These are phyloP conservation scores for Calephelis nemesis DNA, from an alignment of 1,140 invertebrate genomes.

Conservation along the genomic window DNA sequence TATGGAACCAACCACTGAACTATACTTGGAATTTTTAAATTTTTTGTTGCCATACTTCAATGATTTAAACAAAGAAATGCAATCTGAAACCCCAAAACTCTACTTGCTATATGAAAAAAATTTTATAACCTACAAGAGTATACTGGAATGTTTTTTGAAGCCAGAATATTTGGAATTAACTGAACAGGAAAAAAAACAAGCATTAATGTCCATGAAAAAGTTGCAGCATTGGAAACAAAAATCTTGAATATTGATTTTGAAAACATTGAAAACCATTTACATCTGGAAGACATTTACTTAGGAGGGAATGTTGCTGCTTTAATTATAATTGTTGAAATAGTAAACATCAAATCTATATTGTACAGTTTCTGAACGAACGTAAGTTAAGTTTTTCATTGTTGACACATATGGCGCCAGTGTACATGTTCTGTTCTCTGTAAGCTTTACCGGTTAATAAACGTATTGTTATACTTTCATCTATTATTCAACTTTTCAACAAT, in stretches of 20 bases:
- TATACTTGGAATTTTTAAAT: slow-evolving; percentile 47
- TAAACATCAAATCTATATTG: too few species aligned
- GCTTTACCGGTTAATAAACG: too few species aligned
- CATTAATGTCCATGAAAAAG: slow-evolving; percentile 18
- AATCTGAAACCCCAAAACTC: slow-evolving; percentile 45
- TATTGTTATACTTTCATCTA: too few species aligned
- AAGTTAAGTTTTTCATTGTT: too few species aligned
- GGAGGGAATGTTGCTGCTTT: slow-evolving; percentile 29
- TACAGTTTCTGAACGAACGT: too few species aligned
- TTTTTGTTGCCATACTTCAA: slow-evolving; percentile 44
- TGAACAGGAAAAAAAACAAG: slow-evolving; percentile 37
- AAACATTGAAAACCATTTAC: slow-evolving; percentile 28
- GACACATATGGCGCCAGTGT: too few species aligned
- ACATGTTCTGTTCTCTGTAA: too few species aligned
- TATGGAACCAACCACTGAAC: slow-evolving; percentile 40
- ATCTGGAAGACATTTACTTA: slow-evolving; percentile 27
- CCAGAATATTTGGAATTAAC: slow-evolving; percentile 34
- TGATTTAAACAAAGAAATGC: slow-evolving; percentile 52
- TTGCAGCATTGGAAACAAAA: slow-evolving; percentile 26
- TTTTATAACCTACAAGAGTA: slow-evolving; percentile 30
- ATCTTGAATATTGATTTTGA: slow-evolving; percentile 31
- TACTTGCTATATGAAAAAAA: slow-evolving; percentile 37
- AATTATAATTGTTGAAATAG: too few species aligned
- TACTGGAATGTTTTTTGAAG: slow-evolving; percentile 37
- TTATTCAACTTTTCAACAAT: too few species aligned